Evolutionary conservation across 1,140 invertebrate species (phyloP).

Genomic region (Gerris buenoi): DNA sequence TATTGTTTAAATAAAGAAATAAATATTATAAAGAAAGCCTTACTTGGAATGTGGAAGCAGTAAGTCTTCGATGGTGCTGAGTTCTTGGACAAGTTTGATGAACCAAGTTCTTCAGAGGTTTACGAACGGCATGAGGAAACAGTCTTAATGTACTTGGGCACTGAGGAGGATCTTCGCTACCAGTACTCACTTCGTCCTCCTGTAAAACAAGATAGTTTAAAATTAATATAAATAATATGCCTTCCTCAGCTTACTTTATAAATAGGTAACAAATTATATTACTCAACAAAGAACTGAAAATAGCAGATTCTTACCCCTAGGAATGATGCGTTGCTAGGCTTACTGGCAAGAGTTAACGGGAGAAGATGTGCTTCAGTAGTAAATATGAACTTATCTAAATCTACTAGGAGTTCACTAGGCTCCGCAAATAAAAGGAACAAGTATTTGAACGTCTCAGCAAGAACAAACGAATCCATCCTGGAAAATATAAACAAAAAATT

Average conservation of each 20-base stretch:
- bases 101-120: constrained; percentile 71
- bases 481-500: no score
- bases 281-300: no score
- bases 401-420: constrained; percentile 66
- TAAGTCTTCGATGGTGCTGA: constrained; percentile 40
- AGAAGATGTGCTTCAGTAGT: constrained; percentile 94
- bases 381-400: constrained; percentile 92
- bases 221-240: no score
- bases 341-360: constrained; percentile 61
- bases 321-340: constrained; percentile 11
- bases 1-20: no score
- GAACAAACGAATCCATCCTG: constrained; percentile 94
- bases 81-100: constrained; percentile 59
- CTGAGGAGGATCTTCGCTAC: constrained; percentile 44
- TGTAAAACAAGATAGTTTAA: no score
- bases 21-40: no score
- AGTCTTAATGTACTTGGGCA: constrained; percentile 74
- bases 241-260: no score
- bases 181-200: constrained; percentile 20
- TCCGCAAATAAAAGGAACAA: constrained; percentile 87
- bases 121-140: constrained; percentile 59
- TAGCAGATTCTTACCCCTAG: constrained; percentile 17
- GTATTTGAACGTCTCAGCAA: constrained; percentile 97
- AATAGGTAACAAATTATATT: no score
- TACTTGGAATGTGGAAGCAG: constrained; percentile 56